Evolutionary conservation across 1,140 invertebrate genomes (phyloP), one percentile per base, ranked within the genome.

Genomic region (Trissolcus basalis): DNA sequence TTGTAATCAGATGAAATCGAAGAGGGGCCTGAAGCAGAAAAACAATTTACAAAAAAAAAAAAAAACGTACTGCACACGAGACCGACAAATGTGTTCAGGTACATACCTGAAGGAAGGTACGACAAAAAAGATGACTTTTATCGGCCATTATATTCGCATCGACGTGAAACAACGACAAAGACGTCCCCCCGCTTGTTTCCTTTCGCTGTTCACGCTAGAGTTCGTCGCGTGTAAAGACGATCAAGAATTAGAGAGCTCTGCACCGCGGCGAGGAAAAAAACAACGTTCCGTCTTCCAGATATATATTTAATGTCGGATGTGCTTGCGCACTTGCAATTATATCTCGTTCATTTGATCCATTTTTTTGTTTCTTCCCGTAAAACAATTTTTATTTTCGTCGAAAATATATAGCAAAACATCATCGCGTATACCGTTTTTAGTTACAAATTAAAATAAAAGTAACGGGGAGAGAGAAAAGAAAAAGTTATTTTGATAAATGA

Each of bases 141-240:
- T 56, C 70, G 44, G 32, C 41, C 56, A 64, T 71, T 69, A 63
- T 64, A 45, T 50, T 53, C 55, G 58, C 63, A 49, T 59, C 50
- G 61, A 48, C 63, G 50, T 55, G 50, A 11, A 74, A 67, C 70
- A 58, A 65, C 61, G 60, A 67, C 61, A 59, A 64, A 60, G 61
- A 61, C 50, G 50, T 70, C 49, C 39, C 49, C 39, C 15, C 43
- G n/a, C 8, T 53, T 59, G 56, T 27, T 27, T 27, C 32, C 65
- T 60, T 53, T 53, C 49, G 55, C 13, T 44, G 58, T 70, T 70
- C 65, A 69, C 35, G 51, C 44, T 55, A 56, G 51, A 55, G 44
- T 69, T 77, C 53, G 77, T 70, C 54, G 50, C 58, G 64, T 71
- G 67, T 67, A 76, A 60, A 67, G 58, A 54, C 53, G 58, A 79